Percentiles rank a stretch among this genome's conserved stretches.
These are phyloP conservation scores for Ceyx margarethae DNA, from an alignment of 2,113 vertebrate genomes.

Conservation along the genomic window DNA sequence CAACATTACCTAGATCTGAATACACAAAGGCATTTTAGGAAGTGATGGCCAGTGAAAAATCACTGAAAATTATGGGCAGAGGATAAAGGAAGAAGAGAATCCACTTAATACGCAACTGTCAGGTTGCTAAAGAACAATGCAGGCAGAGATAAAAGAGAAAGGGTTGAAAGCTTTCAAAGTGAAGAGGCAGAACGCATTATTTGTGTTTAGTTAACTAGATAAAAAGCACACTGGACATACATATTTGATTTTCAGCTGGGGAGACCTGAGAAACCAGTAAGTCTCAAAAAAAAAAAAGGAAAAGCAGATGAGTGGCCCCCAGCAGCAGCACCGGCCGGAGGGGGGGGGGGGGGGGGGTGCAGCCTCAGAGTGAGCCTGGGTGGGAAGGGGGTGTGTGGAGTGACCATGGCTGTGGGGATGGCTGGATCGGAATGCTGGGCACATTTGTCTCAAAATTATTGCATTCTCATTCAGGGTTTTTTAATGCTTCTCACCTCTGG, in stretches of 20 bases:
- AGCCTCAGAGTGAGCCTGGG: neutral
- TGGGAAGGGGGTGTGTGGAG: accelerated
- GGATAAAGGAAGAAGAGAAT: slow-evolving; percentile 23
- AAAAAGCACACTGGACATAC: slow-evolving; percentile 35
- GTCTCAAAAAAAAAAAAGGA: neutral
- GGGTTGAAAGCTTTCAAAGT: slow-evolving; percentile 45
- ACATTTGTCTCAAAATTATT: neutral
- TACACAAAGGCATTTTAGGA: neutral
- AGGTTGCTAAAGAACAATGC: slow-evolving; percentile 48
- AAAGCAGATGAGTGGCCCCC: neutral
- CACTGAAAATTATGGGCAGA: neutral
- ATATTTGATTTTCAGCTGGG: slow-evolving; percentile 15
- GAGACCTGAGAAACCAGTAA: neutral
- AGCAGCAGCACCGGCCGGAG: neutral
- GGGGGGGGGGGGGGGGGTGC: too few species aligned
- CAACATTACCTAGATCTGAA: neutral
- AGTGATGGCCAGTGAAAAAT: slow-evolving; percentile 13
- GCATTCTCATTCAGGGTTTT: neutral
- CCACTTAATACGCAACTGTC: slow-evolving; percentile 34
- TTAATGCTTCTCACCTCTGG: neutral
- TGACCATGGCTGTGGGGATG: neutral
- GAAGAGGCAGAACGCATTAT: slow-evolving; percentile 15
- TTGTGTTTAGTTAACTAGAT: slow-evolving; percentile 56
- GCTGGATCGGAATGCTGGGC: neutral
- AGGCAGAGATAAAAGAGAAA: slow-evolving; percentile 52